Base-by-base conservation (phyloP, 2,888 invertebrate species). In the Lobophora halterata region DNA sequence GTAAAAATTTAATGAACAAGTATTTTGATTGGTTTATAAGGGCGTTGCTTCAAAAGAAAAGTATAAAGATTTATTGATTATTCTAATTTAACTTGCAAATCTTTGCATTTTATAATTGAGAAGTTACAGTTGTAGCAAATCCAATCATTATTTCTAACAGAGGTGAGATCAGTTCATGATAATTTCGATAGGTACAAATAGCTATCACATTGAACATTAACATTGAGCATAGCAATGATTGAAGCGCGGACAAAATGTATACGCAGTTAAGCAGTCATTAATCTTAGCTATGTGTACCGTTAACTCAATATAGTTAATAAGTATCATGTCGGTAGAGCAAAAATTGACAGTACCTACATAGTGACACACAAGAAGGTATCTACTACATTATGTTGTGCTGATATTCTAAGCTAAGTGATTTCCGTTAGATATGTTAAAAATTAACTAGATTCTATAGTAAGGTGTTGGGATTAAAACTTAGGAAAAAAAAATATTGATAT, bases 261-360 rank as follows among this genome's bases (percentile, higher is more conserved):
- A 58, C 61, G 52, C 53, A n/a, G n/a, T n/a, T n/a, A n/a, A n/a
- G n/a, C n/a, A n/a, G 51, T 64, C 69, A 74, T 79, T 77, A 74
- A 78, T 80, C 77, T 75, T 55, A 14, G 25, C n/a, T 11, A 35
- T 36, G 36, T 39, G 49, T 72, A 54, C 79, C 80, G 80, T 78
- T 80, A 79, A 66, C 58, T 67, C 62, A 61, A 59, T 55, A 52
- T 55, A 49, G 44, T 48, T 52, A 58, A 66, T 63, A 46, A 50
- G 45, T 58, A 61, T 58, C 56, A 52, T 31, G 47, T 37, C 39
- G 47, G 45, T 47, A 51, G 47, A 52, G 52, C 49, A 53, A 57
- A 62, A 58, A 54, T 53, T 27, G 46, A 2, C 20, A 16, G 19
- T 32, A 31, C n/a, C 1, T 10, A 19, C 14, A 12, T 12, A 12